A percentile compares a stretch with the other conserved stretches of the same genome.
Conservation (phyloP, 2,888 invertebrate species). For the Bellardia bayeri region DNA sequence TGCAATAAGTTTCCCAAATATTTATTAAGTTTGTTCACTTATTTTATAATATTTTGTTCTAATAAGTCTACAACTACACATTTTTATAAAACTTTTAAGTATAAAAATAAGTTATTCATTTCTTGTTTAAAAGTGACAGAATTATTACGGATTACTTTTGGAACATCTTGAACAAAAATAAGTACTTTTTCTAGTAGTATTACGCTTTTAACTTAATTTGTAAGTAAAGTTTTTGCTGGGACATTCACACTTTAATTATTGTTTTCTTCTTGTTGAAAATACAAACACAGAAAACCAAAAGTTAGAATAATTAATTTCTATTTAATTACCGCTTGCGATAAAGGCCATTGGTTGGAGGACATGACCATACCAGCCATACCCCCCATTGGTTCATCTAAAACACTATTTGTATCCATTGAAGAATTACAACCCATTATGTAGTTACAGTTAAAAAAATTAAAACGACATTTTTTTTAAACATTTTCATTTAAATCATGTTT, state of each 20-base stretch:
- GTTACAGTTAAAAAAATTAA: conserved; percentile 12
- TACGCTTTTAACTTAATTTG: too few relatives aligned
- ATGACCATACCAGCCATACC: conserved; percentile 49
- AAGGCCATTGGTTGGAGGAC: conserved; percentile 64
- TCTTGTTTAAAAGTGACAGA: too few relatives aligned
- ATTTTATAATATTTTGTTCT: too few relatives aligned
- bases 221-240: too few relatives aligned
- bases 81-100: too few relatives aligned
- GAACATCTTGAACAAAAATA: too few relatives aligned
- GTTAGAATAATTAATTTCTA: conserved; percentile 30
- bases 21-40: too few relatives aligned
- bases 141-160: too few relatives aligned
- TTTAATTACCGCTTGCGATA: conserved; percentile 67
- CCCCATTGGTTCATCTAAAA: conserved; percentile 73
- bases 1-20: too few relatives aligned
- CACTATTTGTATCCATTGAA: conserved; percentile 79
- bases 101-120: too few relatives aligned
- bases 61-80: too few relatives aligned
- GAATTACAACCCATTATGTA: conserved; percentile 81
- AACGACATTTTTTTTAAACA: conserved; percentile 22
- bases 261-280: conserved; percentile 4
- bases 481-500: neutral
- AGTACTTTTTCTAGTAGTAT: too few relatives aligned
- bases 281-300: neutral
- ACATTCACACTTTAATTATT: conserved; percentile 25